Evolutionary conservation across 2,113 vertebrate species (phyloP).

Genomic region (Siphamia tubifer): DNA sequence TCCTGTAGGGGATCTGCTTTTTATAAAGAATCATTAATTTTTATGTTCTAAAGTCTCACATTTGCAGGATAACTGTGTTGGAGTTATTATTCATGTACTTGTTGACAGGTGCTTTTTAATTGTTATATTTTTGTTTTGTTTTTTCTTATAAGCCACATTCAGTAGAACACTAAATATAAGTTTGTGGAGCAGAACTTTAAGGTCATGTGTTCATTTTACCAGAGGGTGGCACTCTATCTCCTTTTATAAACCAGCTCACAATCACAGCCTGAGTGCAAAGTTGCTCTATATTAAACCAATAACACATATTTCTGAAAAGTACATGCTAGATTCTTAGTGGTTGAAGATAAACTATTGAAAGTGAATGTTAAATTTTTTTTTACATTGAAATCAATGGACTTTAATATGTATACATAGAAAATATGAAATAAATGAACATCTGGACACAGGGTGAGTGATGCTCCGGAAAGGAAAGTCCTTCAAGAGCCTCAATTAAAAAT

Average conservation of each 20-base stretch:
- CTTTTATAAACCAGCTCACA: slow-evolving; percentile 20
- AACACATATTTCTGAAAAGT: slow-evolving; percentile 15
- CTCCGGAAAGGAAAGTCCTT: not conserved
- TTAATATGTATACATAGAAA: not conserved
- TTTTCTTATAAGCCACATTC: not conserved
- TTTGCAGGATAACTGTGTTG: too few relatives aligned
- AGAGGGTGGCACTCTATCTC: slow-evolving; percentile 69
- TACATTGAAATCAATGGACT: not conserved
- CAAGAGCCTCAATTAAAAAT: slow-evolving; percentile 34
- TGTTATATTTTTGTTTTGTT: not conserved
- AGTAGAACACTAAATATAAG: not conserved
- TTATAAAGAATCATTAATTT: too few relatives aligned
- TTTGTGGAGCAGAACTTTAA: not conserved
- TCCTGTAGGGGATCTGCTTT: too few relatives aligned
- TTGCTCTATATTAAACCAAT: slow-evolving; percentile 12
- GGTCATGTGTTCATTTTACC: slow-evolving; percentile 27
- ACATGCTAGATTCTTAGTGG: not conserved
- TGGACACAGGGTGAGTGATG: not conserved
- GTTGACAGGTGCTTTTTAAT: not conserved
- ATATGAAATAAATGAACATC: not conserved
- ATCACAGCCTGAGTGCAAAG: not conserved
- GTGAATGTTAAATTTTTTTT: not conserved
- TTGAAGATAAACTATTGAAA: not conserved
- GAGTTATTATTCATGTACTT: not conserved
- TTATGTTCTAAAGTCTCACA: too few relatives aligned